A percentile compares a stretch with the other conserved stretches of the same genome.
Conservation (phyloP, 2,113 vertebrate genomes). For the Callaeas wilsoni region DNA sequence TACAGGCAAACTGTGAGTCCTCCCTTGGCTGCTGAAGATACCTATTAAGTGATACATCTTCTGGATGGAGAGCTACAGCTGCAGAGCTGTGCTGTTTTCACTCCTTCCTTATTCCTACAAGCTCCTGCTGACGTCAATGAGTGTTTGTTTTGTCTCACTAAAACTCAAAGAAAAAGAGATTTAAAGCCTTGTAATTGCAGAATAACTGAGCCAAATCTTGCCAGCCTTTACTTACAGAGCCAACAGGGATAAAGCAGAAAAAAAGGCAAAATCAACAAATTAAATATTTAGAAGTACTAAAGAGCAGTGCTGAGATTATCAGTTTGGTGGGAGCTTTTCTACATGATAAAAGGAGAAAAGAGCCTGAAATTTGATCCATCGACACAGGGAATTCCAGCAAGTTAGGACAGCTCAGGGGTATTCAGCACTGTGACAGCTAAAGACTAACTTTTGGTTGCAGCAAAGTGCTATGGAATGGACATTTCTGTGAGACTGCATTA, state of each 20-base stretch:
- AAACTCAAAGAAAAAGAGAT: conserved; percentile 16
- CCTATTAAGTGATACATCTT: conserved; percentile 29
- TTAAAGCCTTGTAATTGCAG: conserved; percentile 14
- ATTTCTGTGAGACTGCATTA: not conserved
- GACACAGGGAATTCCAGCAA: not conserved
- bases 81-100: not conserved
- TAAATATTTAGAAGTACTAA: not conserved
- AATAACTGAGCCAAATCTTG: not conserved
- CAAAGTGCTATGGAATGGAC: not conserved
- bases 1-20: not conserved
- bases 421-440: not conserved
- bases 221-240: not conserved
- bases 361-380: not conserved
- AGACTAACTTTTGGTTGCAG: not conserved
- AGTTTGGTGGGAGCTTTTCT: not conserved
- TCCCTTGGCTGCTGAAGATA: not conserved
- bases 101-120: not conserved
- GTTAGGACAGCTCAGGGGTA: not conserved
- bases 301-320: not conserved
- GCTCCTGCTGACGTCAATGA: conserved; percentile 30
- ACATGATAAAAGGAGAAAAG: not conserved
- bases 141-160: conserved; percentile 15
- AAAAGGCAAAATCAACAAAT: not conserved
- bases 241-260: not conserved
- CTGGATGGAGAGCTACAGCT: not conserved